Percentiles rank a stretch among this genome's conserved stretches.
Conservation (phyloP, 2,888 invertebrate genomes). For the Siphlonurus alternatus region DNA sequence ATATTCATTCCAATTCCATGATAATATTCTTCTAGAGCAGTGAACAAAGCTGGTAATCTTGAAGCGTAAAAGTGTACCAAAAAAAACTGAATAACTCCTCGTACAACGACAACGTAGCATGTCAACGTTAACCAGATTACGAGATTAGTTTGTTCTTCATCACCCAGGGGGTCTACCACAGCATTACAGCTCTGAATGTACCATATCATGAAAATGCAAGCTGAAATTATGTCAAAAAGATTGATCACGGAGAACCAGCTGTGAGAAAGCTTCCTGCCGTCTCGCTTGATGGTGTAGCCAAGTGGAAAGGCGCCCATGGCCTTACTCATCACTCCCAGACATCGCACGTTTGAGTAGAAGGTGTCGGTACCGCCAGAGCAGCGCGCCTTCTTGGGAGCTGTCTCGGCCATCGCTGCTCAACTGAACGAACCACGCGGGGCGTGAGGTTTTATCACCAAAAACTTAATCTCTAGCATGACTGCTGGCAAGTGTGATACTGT, state of each 20-base stretch:
- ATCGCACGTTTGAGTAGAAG: not conserved
- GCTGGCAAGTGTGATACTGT: too few relatives aligned
- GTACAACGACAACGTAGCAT: not conserved
- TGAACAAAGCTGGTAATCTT: not conserved
- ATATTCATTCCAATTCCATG: not conserved
- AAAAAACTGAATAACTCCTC: not conserved
- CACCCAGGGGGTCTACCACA: not conserved
- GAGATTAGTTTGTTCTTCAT: not conserved
- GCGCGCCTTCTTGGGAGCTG: too few relatives aligned
- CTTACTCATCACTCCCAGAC: not conserved
- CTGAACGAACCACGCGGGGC: too few relatives aligned
- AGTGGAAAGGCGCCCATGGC: not conserved
- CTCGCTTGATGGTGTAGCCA: not conserved
- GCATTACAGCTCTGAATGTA: not conserved
- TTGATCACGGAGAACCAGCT: not conserved
- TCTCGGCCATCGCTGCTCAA: too few relatives aligned
- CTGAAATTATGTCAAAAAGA: not conserved
- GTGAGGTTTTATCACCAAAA: too few relatives aligned
- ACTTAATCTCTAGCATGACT: too few relatives aligned
- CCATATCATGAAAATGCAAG: not conserved
- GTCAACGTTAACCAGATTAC: not conserved
- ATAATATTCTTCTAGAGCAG: conserved; percentile 1
- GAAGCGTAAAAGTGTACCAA: not conserved
- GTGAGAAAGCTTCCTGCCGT: not conserved
- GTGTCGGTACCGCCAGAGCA: too few relatives aligned